These are phyloP conservation scores for Zoanthus sansibaricus DNA, from an alignment of 92 coral and sea anemone species.

Conservation along the genomic window DNA sequence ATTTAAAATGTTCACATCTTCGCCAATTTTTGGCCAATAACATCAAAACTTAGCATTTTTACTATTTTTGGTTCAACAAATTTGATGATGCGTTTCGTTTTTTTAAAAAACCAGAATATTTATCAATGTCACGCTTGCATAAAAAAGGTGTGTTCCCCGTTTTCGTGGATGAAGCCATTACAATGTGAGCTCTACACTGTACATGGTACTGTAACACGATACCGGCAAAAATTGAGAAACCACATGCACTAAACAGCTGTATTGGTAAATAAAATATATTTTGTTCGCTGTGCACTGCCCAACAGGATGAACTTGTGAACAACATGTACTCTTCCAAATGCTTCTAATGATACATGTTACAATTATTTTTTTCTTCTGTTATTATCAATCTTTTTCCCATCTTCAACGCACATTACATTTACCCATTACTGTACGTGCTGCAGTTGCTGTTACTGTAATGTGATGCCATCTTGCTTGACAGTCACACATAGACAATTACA, in stretches of 20 bases:
- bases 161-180: conserved; percentile 16
- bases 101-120: too few species aligned
- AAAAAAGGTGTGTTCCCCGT: too few species aligned
- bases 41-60: too few species aligned
- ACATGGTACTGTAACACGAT: not conserved
- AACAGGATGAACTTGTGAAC: too few species aligned
- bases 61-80: too few species aligned
- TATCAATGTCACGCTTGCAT: too few species aligned
- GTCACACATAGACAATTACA: not conserved
- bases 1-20: too few species aligned
- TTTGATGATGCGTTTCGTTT: too few species aligned
- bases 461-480: not conserved
- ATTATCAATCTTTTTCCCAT: too few species aligned
- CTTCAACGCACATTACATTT: not conserved
- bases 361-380: not conserved
- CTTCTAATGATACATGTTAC: not conserved
- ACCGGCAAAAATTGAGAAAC: not conserved
- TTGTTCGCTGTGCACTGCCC: too few species aligned
- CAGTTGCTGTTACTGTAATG: too few species aligned
- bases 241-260: not conserved
- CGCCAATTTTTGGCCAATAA: too few species aligned
- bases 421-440: not conserved
- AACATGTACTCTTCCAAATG: not conserved
- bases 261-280: not conserved
- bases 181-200: not conserved